Evolutionary conservation across 1,140 invertebrate species (phyloP).

Genomic region (Arion vulgaris): DNA sequence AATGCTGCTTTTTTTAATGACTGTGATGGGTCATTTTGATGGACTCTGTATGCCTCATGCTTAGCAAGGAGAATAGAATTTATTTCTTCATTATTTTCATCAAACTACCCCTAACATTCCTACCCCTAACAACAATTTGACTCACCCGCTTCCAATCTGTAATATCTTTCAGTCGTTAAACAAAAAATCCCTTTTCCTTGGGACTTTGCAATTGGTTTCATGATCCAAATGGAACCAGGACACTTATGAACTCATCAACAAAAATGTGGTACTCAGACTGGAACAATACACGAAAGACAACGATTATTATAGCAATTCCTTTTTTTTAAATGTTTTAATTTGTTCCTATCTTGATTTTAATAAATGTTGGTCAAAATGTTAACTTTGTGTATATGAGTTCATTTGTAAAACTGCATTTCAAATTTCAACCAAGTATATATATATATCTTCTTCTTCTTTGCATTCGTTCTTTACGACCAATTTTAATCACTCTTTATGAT

Average conservation of each 20-base stretch:
- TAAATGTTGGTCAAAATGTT: not conserved
- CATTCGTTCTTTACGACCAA: too few species aligned
- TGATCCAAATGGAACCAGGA: slow-evolving; percentile 73
- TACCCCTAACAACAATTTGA: not conserved
- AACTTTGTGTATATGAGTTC: too few species aligned
- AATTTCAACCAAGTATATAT: too few species aligned
- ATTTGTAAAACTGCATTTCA: too few species aligned
- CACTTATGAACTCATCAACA: slow-evolving; percentile 73
- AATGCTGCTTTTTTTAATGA: too few species aligned
- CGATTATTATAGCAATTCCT: not conserved
- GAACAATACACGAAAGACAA: slow-evolving; percentile 21
- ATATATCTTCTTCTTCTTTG: too few species aligned
- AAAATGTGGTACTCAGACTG: slow-evolving; percentile 75
- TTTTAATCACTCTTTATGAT: too few species aligned
- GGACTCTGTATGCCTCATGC: too few species aligned
- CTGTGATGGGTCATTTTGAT: too few species aligned
- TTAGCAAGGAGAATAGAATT: too few species aligned
- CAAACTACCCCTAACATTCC: too few species aligned
- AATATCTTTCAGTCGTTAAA: slow-evolving; percentile 73
- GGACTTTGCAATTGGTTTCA: slow-evolving; percentile 74
- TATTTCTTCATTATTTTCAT: too few species aligned
- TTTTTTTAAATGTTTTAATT: not conserved
- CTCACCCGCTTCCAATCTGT: slow-evolving; percentile 74
- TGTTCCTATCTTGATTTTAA: not conserved
- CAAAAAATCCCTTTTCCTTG: slow-evolving; percentile 75